These are phyloP conservation scores for Diadophis punctatus DNA, from an alignment of 2,113 vertebrate species.

Conservation along the genomic window DNA sequence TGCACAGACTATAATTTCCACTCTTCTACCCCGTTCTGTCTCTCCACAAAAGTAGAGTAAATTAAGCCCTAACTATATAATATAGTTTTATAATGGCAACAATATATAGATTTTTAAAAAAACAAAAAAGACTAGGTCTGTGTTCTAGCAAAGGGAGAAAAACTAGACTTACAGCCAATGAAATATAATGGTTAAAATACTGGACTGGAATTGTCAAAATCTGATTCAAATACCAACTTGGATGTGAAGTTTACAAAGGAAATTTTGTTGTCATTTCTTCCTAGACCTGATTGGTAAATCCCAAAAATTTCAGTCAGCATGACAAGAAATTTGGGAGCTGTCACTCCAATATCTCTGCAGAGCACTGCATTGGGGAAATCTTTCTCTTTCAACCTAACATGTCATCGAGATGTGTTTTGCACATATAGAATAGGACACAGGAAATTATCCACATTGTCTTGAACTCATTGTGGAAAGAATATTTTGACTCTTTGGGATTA, in stretches of 20 bases:
- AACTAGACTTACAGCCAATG: neutral
- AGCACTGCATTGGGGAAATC: neutral
- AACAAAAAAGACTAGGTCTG: neutral
- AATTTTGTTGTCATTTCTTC: neutral
- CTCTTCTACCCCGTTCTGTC: neutral
- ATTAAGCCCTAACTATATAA: neutral
- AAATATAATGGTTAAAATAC: neutral
- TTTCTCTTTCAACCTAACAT: neutral
- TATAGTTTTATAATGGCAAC: neutral
- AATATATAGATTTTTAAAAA: neutral
- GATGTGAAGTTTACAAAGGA: neutral
- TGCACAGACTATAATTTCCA: neutral
- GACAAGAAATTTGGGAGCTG: neutral
- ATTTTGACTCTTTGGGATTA: neutral
- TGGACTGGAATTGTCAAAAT: neutral
- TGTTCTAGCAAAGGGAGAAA: neutral
- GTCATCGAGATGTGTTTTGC: neutral
- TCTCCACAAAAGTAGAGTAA: neutral
- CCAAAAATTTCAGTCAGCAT: neutral
- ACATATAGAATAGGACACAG: neutral
- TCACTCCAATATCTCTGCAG: neutral
- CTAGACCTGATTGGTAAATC: neutral
- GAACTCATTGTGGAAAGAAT: neutral
- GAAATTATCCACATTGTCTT: neutral
- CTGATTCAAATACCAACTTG: neutral